Base-by-base conservation (phyloP, 1,140 invertebrate species). In the Dinoponera quadriceps region DNA sequence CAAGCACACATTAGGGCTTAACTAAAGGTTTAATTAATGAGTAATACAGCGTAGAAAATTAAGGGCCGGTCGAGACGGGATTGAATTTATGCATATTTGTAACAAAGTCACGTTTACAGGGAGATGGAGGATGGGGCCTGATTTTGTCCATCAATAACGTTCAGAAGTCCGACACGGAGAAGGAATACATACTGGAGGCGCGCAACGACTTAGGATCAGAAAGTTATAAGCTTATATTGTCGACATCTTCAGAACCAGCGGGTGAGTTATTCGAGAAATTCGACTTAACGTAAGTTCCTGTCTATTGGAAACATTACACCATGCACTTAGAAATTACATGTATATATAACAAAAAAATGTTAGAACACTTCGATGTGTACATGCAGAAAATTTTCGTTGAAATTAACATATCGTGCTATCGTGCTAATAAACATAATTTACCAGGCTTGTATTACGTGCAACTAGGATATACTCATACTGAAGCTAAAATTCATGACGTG, bases 131-230 rank as follows among this genome's bases (percentile, higher is more conserved):
- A 85, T 97, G 96, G 95, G 95, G 95, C 85, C 95, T 96, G 18
- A 95, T 95, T 5, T 90, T 97, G 71, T 94, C 95, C 18, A 96
- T 97, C 82, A 94, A 95, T 11, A 95, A 94, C 22, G 95, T 97
- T 49, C 95, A 95, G n/a, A 96, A 97, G 84, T 96, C 97, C 75
- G 97, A 97, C 86, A 97, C 96, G 0, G 96, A 97, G 38, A 95
- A 96, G 63, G 95, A 95, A 1, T 97, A 97, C 92, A 93, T 95
- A 85, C 93, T 97, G 81, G 94, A 94, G 48, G 96, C 96, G 2
- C 92, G 93, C 85, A 97, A 97, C 89, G 94, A 95, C 14, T 94
- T 96, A 77, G 97, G 97, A 54, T 88, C 93, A 48, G 93, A 95
- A 73, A 94, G 95, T 65, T 97, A 97, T 88, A 91, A 89, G 16